Evolutionary conservation across 2,888 invertebrate species (phyloP).

Genomic region (Lottia scabra): DNA sequence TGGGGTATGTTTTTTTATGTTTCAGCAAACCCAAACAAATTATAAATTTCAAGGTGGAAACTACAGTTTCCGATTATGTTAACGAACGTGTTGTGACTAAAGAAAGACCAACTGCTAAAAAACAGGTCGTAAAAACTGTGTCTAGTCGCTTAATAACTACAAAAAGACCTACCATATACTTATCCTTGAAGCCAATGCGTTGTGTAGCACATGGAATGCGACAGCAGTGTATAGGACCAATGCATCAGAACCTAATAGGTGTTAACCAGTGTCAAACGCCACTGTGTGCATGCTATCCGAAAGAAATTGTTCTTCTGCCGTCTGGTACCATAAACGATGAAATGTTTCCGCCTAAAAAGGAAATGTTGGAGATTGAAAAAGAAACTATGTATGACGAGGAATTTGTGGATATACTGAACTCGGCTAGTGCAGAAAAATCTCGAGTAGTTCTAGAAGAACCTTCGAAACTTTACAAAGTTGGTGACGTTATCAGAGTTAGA

Average conservation of each 20-base stretch:
- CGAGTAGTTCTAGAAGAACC: not conserved
- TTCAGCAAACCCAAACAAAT: too few species aligned
- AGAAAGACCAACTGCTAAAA: too few species aligned
- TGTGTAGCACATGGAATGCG: not conserved
- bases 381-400: not conserved
- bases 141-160: not conserved
- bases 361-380: not conserved
- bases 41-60: too few species aligned
- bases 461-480: not conserved
- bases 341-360: not conserved
- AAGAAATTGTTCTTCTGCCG: not conserved
- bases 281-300: not conserved
- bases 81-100: too few species aligned
- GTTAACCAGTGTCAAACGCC: not conserved
- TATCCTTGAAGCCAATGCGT: not conserved
- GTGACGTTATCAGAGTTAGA: conserved; percentile 7
- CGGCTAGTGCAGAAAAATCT: not conserved
- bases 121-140: too few species aligned
- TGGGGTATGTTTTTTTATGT: too few species aligned
- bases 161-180: not conserved
- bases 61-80: too few species aligned
- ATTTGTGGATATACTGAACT: not conserved
- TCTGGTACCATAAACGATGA: not conserved
- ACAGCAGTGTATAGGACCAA: not conserved
- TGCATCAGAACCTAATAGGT: not conserved